Conservation (phyloP, 92 coral and sea anemone species). For the Hydrozoanthus gracilis region DNA sequence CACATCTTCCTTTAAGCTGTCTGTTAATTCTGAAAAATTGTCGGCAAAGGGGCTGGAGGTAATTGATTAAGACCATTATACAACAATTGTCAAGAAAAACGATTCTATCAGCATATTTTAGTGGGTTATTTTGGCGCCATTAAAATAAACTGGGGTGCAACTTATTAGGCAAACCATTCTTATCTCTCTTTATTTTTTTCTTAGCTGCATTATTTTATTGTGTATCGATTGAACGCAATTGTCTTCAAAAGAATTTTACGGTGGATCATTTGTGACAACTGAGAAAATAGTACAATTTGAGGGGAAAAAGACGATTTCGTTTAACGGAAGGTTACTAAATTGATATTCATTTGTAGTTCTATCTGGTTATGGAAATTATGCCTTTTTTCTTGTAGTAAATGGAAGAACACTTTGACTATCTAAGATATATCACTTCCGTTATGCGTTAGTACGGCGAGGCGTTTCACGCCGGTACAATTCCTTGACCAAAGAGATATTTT, state of each 20-base stretch:
- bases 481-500: neutral
- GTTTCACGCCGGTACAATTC: neutral
- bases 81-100: neutral
- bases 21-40: neutral
- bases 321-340: neutral
- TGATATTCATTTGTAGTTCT: too few species aligned
- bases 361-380: too few species aligned
- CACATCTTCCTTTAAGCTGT: neutral
- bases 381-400: too few species aligned
- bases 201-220: too few species aligned
- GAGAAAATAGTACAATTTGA: neutral
- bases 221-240: neutral
- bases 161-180: neutral
- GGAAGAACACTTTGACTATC: too few species aligned
- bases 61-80: neutral
- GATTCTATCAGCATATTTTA: neutral
- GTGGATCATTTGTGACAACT: neutral
- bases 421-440: neutral
- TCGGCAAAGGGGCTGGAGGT: neutral
- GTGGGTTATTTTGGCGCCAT: neutral
- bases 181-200: neutral
- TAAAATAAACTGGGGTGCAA: neutral
- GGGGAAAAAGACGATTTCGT: neutral
- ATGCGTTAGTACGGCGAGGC: neutral
- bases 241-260: neutral